Conservation (phyloP, 2,888 invertebrate genomes). For the Oscheius onirici region DNA sequence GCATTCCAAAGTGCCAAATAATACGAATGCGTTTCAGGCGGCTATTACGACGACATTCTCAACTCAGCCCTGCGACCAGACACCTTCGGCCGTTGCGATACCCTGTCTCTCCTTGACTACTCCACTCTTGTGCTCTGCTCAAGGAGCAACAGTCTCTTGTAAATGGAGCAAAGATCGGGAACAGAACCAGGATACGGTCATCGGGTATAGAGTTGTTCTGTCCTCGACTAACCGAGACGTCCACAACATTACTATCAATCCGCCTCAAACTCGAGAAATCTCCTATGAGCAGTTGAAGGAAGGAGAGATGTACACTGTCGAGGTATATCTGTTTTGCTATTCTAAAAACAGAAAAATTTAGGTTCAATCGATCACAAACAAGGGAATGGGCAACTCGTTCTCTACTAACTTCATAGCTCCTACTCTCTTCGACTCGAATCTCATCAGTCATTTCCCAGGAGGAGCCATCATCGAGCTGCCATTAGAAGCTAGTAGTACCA, state of each 20-base stretch:
- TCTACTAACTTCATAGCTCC: slow-evolving; percentile 48
- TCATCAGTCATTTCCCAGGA: slow-evolving; percentile 50
- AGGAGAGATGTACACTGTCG: slow-evolving; percentile 47
- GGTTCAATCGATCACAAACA: slow-evolving; percentile 53
- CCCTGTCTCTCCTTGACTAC: slow-evolving; percentile 47
- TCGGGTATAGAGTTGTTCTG: slow-evolving; percentile 49
- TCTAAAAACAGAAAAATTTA: slow-evolving; percentile 26
- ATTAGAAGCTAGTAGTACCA: slow-evolving; percentile 36
- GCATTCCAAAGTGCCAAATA: neutral
- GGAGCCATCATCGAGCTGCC: slow-evolving; percentile 56
- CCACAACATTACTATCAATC: slow-evolving; percentile 52
- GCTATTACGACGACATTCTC: slow-evolving; percentile 37
- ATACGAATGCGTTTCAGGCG: neutral
- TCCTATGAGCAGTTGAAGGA: slow-evolving; percentile 44
- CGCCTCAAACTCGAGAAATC: slow-evolving; percentile 48
- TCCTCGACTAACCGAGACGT: slow-evolving; percentile 43
- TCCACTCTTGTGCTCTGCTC: slow-evolving; percentile 40
- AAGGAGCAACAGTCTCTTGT: slow-evolving; percentile 13
- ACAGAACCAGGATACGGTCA: slow-evolving; percentile 41
- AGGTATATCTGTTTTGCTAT: slow-evolving; percentile 33
- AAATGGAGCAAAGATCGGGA: slow-evolving; percentile 32
- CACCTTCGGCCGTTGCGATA: slow-evolving; percentile 44
- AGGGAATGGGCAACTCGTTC: slow-evolving; percentile 43
- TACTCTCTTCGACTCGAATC: slow-evolving; percentile 37
- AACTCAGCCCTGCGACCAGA: slow-evolving; percentile 53